Base-by-base conservation (phyloP, 2,113 vertebrate species). In the Pollachius pollachius region DNA sequence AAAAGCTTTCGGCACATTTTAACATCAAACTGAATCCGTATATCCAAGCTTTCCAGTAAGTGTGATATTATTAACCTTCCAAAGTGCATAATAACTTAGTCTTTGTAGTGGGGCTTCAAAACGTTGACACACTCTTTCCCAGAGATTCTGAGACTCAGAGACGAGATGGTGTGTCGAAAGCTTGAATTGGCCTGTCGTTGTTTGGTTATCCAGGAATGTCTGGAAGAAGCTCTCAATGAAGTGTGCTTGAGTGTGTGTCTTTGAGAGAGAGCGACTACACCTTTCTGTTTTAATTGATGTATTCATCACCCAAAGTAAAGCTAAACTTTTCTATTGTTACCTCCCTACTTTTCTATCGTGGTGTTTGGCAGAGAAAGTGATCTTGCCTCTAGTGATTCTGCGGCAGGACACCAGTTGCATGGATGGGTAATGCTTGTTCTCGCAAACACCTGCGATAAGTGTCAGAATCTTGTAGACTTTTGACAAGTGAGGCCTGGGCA, bases 131-230 rank as follows among this genome's bases (percentile, higher is more conserved):
- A n/a, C 76, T 80, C 67, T 65, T 63, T 81, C 75, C 68, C 72
- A 67, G 62, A 12, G 63, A 73, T 64, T 41, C 57, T n/a, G n/a
- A 70, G 66, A 82, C 78, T 76, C 67, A 63, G 84, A 76, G 80
- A 82, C 72, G 71, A 79, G 85, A 63, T 59, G 72, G 79, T 77
- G 79, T 77, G 84, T 61, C 85, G 85, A 88, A 89, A 89, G 75
- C 66, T 65, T 79, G 81, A 89, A 87, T 84, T 86, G 84, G 77
- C 67, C 77, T 74, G 76, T 85, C 86, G 87, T 81, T 87, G 85
- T 83, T 80, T 77, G 73, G 73, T 72, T 67, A 83, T 70, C 73
- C 63, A 30, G 76, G 68, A 72, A 67, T 69, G 72, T 72, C 74
- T 74, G 73, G 79, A 75, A 81, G 71, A 85, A 82, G 72, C 65